These are phyloP conservation scores for Benitochromis conjunctus DNA, from an alignment of 2,113 vertebrate species.

Conservation along the genomic window DNA sequence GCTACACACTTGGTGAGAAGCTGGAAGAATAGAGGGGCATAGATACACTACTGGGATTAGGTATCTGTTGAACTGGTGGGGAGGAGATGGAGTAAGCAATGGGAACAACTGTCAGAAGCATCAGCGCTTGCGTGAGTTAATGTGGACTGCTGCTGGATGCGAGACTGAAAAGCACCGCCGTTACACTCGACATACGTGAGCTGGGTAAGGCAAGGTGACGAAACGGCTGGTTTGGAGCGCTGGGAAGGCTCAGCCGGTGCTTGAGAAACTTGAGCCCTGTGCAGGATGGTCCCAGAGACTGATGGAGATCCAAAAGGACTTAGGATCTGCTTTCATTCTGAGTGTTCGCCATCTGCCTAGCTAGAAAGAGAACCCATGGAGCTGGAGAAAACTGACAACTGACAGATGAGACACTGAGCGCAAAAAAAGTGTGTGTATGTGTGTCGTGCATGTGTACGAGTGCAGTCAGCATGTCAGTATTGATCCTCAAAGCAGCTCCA, in stretches of 20 bases:
- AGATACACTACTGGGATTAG: conserved; percentile 3
- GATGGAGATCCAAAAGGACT: conserved; percentile 67
- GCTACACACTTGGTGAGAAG: not conserved
- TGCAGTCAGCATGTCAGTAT: conserved; percentile 52
- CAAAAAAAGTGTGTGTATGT: conserved; percentile 17
- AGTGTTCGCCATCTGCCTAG: conserved; percentile 69
- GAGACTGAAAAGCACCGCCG: not conserved
- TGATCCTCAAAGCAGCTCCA: conserved; percentile 60
- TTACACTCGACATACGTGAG: not conserved
- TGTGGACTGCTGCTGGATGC: not conserved
- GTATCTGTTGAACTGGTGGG: conserved; percentile 6
- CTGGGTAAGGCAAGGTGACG: not conserved
- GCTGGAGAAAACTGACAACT: conserved; percentile 55
- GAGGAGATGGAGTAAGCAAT: conserved; percentile 8
- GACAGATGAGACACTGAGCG: conserved; percentile 60
- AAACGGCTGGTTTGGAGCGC: not conserved
- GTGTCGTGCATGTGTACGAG: not conserved
- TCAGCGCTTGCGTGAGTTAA: not conserved
- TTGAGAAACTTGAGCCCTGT: conserved; percentile 41
- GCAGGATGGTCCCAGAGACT: conserved; percentile 50
- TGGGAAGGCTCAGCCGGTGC: conserved; percentile 2
- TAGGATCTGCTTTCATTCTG: conserved; percentile 70
- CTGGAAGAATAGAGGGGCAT: not conserved
- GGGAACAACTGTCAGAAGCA: conserved; percentile 25
- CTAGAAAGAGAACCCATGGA: conserved; percentile 50